Percentiles rank a stretch among this genome's conserved stretches.
Evolutionary conservation across 2,113 vertebrate genomes (phyloP).

Genomic region (Pomatostomus ruficeps): DNA sequence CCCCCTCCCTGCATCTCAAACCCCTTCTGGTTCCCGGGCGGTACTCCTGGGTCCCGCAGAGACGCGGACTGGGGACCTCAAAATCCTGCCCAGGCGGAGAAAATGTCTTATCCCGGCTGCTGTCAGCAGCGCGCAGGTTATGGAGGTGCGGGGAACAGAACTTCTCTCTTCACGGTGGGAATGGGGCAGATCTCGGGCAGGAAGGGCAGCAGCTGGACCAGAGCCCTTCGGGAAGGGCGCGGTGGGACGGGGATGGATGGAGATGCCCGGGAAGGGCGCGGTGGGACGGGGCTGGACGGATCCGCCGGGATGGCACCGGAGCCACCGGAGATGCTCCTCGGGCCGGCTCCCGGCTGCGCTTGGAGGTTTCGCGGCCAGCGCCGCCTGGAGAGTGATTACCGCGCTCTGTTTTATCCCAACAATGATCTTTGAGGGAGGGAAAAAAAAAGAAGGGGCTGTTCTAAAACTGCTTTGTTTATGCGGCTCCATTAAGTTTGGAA

Average conservation of each 20-base stretch:
- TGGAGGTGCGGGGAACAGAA: neutral
- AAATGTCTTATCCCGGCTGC: rapidly evolving
- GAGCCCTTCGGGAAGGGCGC: neutral
- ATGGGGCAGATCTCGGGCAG: rapidly evolving
- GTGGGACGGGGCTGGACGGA: rapidly evolving
- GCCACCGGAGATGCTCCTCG: neutral
- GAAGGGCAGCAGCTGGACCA: rapidly evolving
- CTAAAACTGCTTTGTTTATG: neutral
- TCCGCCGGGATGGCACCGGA: neutral
- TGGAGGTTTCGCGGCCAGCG: neutral
- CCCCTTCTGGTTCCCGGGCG: rapidly evolving
- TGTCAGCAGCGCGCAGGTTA: rapidly evolving
- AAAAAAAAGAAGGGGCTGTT: neutral
- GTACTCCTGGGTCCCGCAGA: neutral
- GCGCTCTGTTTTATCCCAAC: neutral
- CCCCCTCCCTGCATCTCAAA: neutral
- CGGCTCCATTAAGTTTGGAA: conserved; percentile 18
- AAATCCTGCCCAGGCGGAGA: neutral
- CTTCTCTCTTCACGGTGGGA: neutral
- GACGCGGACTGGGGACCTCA: neutral
- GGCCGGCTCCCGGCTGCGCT: rapidly evolving
- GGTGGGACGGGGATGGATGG: neutral
- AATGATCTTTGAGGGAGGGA: neutral
- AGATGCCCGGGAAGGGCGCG: neutral
- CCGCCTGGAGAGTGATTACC: neutral